Conservation (phyloP, 2,888 invertebrate species). For the Heliconius cydno region DNA sequence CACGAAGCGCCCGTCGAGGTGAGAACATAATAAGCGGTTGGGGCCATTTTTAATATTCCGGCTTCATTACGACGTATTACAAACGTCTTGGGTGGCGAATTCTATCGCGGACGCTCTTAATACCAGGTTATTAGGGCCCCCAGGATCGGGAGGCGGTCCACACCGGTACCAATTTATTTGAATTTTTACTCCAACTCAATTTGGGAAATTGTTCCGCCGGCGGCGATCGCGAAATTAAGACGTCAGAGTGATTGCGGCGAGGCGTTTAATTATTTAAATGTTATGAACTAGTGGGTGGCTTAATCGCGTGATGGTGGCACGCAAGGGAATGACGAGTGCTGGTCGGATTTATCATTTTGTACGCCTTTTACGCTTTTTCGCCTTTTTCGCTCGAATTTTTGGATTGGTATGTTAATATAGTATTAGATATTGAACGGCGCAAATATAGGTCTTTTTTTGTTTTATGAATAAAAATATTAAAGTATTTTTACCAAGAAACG, state of each 20-base stretch:
- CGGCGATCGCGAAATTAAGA: conserved; percentile 82
- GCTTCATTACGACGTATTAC: conserved; percentile 83
- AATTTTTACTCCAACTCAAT: conserved; percentile 83
- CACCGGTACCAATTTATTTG: conserved; percentile 78
- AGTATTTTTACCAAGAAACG: no score
- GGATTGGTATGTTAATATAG: background rate
- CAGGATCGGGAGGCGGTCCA: conserved; percentile 66
- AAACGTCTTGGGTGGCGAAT: conserved; percentile 83
- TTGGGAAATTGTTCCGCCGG: conserved; percentile 81
- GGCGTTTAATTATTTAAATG: conserved; percentile 84
- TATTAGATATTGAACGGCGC: background rate
- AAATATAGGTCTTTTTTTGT: background rate
- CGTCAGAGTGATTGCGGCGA: conserved; percentile 80
- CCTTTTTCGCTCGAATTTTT: conserved; percentile 33
- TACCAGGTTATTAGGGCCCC: conserved; percentile 77
- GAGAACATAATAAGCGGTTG: conserved; percentile 83
- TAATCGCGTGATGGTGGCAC: conserved; percentile 66
- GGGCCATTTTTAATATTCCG: conserved; percentile 82
- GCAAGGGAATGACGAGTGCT: conserved; percentile 70
- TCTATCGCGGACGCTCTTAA: conserved; percentile 82
- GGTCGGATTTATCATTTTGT: conserved; percentile 67
- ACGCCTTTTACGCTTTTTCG: conserved; percentile 45
- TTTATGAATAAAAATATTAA: background rate
- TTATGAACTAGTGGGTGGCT: conserved; percentile 79
- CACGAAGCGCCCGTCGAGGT: conserved; percentile 78